A percentile compares a stretch with the other conserved stretches of the same genome.
Conservation (phyloP, 1,140 invertebrate species). For the Episyrphus balteatus region DNA sequence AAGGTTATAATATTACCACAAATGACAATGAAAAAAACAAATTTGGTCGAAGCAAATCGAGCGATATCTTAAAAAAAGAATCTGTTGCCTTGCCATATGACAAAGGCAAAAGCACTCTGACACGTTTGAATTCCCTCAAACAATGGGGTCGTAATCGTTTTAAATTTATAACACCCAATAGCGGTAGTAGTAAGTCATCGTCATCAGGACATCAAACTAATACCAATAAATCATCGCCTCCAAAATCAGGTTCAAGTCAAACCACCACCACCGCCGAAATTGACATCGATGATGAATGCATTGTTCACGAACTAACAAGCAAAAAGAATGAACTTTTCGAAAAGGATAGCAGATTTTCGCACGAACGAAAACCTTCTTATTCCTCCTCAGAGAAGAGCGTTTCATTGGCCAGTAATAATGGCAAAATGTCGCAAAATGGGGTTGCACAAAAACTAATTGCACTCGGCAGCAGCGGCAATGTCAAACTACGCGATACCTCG, state of each 20-base stretch:
- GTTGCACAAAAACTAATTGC: conserved; percentile 7
- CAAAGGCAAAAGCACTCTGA: conserved; percentile 42
- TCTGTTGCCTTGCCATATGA: conserved; percentile 41
- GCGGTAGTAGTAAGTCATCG: too few species aligned
- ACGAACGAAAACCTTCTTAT: conserved; percentile 64
- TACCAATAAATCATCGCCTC: background rate
- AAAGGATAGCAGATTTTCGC: conserved; percentile 38
- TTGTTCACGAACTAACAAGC: conserved; percentile 43
- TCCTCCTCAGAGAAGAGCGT: conserved; percentile 57
- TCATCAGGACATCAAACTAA: background rate
- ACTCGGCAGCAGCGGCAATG: conserved; percentile 28
- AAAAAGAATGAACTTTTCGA: conserved; percentile 2
- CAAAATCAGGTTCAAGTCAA: conserved; percentile 5
- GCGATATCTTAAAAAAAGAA: conserved; percentile 51
- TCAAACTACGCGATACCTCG: conserved; percentile 61
- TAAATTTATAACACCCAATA: conserved; percentile 58
- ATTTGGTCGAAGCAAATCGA: conserved; percentile 51
- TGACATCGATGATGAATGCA: conserved; percentile 44
- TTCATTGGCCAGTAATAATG: conserved; percentile 34
- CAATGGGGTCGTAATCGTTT: conserved; percentile 70
- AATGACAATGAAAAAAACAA: conserved; percentile 24
- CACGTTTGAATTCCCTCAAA: conserved; percentile 68
- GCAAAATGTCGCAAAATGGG: conserved; percentile 29
- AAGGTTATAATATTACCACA: background rate
- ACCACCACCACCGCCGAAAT: conserved; percentile 1